phyloP scores from a whole-genome alignment of 2,797 vertebrate genomes.

The Alcedo atthis region DNA sequence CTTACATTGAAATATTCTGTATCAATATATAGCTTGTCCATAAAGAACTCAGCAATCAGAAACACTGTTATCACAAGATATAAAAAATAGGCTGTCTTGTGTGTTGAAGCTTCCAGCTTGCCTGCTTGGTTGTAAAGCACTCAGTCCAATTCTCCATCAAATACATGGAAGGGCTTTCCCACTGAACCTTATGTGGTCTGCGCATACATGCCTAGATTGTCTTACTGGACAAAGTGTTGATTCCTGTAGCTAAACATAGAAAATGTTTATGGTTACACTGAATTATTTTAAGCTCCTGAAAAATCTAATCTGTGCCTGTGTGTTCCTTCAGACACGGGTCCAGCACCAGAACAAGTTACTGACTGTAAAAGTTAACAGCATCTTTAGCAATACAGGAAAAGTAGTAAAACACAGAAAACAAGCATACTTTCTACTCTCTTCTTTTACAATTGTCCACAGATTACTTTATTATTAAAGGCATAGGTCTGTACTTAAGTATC shows the following conservation, averaged over 20 bases:
- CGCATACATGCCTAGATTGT: neutral
- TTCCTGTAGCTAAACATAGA: neutral
- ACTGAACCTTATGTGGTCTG: neutral
- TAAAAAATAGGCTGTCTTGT: neutral
- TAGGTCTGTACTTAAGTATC: neutral
- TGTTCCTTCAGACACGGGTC: neutral
- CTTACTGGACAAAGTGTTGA: neutral
- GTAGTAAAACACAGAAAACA: neutral
- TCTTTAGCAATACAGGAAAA: neutral
- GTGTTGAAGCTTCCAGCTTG: neutral
- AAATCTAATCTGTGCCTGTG: neutral
- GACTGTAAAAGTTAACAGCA: neutral
- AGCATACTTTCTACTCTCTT: neutral
- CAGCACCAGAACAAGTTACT: neutral
- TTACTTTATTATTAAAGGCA: slow-evolving; percentile 5
- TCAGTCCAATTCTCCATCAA: neutral
- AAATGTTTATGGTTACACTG: neutral
- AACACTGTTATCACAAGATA: neutral
- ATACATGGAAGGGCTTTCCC: neutral
- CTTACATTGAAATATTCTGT: neutral
- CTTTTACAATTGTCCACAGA: neutral
- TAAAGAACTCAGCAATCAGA: neutral
- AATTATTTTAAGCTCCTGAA: neutral
- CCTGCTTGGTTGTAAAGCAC: neutral
- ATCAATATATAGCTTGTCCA: neutral